A percentile compares a stretch with the other conserved stretches of the same genome.
These are phyloP conservation scores for Mustelus asterias DNA, from an alignment of 2,113 vertebrate genomes.

Conservation along the genomic window DNA sequence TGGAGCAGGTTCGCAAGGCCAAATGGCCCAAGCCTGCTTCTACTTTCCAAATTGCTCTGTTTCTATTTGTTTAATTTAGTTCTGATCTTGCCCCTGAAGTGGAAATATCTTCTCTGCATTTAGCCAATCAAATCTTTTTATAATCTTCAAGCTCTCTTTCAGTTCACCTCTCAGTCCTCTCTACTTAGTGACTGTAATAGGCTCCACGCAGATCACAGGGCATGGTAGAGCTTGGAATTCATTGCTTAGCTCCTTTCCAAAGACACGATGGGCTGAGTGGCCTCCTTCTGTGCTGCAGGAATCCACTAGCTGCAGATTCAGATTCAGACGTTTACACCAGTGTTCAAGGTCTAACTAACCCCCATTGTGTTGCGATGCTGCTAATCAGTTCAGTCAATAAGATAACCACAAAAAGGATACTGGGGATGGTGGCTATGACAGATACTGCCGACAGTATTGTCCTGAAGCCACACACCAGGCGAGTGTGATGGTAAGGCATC, in stretches of 20 bases:
- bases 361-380: neutral
- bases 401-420: conserved; percentile 76
- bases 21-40: no score
- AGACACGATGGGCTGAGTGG: neutral
- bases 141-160: no score
- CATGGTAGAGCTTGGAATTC: neutral
- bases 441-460: conserved; percentile 59
- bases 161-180: neutral
- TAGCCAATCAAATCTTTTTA: no score
- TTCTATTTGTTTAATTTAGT: no score
- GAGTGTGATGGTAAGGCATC: conserved; percentile 61
- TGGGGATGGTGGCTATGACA: conserved; percentile 62
- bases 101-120: no score
- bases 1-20: no score
- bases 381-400: neutral
- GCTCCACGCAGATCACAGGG: no score
- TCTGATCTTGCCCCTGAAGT: no score
- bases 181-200: neutral
- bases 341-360: neutral
- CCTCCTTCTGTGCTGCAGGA: neutral
- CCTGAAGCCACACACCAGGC: conserved; percentile 51
- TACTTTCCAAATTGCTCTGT: no score
- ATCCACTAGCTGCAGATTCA: neutral
- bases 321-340: neutral
- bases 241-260: neutral